These are phyloP conservation scores for Blastomussa wellsi DNA, from an alignment of 92 coral and sea anemone species.

Conservation along the genomic window DNA sequence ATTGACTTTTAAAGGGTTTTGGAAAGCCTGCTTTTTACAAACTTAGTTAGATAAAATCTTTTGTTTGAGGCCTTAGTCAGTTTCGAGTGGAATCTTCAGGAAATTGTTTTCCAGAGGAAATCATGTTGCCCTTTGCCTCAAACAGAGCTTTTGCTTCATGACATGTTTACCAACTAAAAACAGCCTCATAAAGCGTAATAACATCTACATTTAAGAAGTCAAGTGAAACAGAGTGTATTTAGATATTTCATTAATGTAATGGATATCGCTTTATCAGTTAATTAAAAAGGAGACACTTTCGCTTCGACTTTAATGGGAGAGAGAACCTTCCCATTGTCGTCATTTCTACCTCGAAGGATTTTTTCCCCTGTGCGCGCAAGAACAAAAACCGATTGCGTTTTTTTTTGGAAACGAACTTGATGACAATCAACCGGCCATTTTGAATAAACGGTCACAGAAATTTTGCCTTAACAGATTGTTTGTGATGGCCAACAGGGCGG, in stretches of 20 bases:
- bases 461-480: constrained; percentile 11
- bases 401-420: background rate
- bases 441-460: constrained; percentile 13
- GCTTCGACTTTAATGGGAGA: constrained; percentile 13
- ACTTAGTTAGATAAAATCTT: background rate
- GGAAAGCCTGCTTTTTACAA: background rate
- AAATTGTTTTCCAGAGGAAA: constrained; percentile 8
- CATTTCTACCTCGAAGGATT: background rate
- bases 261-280: constrained; percentile 38
- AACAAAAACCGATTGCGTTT: background rate
- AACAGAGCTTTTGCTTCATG: background rate
- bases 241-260: constrained; percentile 40
- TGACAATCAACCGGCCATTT: background rate
- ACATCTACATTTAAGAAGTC: constrained; percentile 24
- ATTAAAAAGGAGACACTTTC: constrained; percentile 30
- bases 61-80: constrained; percentile 9
- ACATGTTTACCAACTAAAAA: constrained; percentile 1
- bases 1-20: background rate
- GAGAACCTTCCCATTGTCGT: background rate
- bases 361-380: background rate
- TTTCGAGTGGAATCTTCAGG: constrained; percentile 1
- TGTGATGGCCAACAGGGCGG: constrained; percentile 22
- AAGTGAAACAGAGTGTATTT: constrained; percentile 34
- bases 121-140: background rate
- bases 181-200: constrained; percentile 1